A percentile compares a stretch with the other conserved stretches of the same genome.
Evolutionary conservation across 2,113 vertebrate species (phyloP).

Genomic region (Hippocampus abdominalis): DNA sequence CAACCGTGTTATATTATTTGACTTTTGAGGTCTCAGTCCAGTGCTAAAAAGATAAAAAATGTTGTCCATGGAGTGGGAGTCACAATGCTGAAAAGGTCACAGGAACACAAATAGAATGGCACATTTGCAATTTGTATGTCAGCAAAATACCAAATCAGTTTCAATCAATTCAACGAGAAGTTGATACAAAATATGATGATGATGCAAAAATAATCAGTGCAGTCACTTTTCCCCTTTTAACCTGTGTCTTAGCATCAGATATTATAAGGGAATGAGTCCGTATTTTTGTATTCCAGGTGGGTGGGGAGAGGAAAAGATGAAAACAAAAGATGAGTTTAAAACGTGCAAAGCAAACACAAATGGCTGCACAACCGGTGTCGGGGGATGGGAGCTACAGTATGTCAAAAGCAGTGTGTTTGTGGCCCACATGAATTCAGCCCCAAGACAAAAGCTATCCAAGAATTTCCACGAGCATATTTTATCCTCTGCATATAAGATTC

Average conservation of each 20-base stretch:
- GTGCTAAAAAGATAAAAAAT: not conserved
- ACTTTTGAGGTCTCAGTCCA: not conserved
- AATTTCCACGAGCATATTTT: conserved; percentile 22
- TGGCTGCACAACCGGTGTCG: conserved; percentile 6
- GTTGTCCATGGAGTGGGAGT: not conserved
- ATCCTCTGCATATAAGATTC: conserved; percentile 3
- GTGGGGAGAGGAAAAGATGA: conserved; percentile 30
- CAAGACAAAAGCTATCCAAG: conserved; percentile 24
- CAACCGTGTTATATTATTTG: not conserved
- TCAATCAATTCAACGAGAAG: not conserved
- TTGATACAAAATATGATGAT: not conserved
- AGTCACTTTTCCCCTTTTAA: not conserved
- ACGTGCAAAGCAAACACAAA: conserved; percentile 9
- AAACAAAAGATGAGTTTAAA: conserved; percentile 16
- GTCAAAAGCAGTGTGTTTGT: not conserved
- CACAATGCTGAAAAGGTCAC: too few relatives aligned
- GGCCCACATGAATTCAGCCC: conserved; percentile 42
- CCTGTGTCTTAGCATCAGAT: conserved; percentile 35
- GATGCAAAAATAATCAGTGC: not conserved
- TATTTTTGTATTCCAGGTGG: conserved; percentile 34
- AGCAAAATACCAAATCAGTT: not conserved
- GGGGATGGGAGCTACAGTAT: conserved; percentile 2
- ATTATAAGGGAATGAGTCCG: conserved; percentile 21
- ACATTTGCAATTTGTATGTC: not conserved
- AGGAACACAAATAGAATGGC: too few relatives aligned